Evolutionary conservation across 2,113 vertebrate species (phyloP).

Genomic region (Pholis gunnellus): DNA sequence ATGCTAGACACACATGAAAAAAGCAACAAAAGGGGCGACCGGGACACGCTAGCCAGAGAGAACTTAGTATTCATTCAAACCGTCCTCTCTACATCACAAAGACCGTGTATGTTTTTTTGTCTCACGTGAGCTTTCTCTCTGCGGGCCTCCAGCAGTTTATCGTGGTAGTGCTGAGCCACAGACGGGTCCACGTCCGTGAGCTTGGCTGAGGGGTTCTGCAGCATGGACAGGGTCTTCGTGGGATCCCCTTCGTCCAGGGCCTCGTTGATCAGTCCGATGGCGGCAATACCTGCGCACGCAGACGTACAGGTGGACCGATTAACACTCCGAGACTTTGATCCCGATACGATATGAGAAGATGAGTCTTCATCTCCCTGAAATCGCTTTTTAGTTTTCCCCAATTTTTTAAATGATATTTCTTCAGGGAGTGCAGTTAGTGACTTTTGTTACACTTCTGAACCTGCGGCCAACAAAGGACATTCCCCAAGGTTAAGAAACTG

Average conservation of each 20-base stretch:
- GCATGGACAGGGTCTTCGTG: slow-evolving; percentile 88
- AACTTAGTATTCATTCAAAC: background rate
- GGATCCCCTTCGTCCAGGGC: slow-evolving; percentile 93
- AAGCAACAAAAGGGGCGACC: background rate
- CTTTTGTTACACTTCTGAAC: background rate
- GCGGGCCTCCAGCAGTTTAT: slow-evolving; percentile 92
- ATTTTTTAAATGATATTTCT: too few relatives aligned
- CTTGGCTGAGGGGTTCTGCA: slow-evolving; percentile 93
- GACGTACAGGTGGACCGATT: background rate
- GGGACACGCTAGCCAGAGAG: background rate
- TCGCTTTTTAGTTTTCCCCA: too few relatives aligned
- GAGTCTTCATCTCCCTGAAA: too few relatives aligned
- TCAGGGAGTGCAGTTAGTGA: too few relatives aligned
- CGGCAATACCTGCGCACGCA: slow-evolving; percentile 89
- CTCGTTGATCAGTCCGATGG: slow-evolving; percentile 96
- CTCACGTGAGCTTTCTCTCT: slow-evolving; percentile 96
- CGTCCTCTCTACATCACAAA: background rate
- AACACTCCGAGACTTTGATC: background rate
- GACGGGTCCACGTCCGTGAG: slow-evolving; percentile 88
- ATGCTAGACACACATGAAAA: background rate
- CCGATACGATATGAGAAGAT: background rate
- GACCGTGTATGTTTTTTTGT: background rate
- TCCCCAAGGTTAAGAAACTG: background rate
- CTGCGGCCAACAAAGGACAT: background rate
- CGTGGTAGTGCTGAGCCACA: slow-evolving; percentile 95